Percentiles rank a stretch among this genome's conserved stretches.
Conservation (phyloP, 1,140 invertebrate genomes). For the Galleria mellonella region DNA sequence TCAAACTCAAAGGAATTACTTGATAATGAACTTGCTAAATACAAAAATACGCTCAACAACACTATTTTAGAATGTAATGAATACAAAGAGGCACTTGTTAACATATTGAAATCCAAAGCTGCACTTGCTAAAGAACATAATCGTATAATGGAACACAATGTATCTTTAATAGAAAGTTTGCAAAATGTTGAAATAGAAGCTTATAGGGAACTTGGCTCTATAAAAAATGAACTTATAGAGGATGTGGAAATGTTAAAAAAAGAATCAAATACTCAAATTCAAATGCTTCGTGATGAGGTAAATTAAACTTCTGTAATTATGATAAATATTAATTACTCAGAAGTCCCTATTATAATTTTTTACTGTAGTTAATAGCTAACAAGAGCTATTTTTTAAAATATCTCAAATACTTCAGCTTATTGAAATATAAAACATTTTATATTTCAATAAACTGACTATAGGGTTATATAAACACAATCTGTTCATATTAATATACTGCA, state of each 20-base stretch:
- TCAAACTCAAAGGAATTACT: conserved; percentile 46
- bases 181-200: conserved; percentile 66
- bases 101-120: conserved; percentile 64
- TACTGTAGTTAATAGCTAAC: no score
- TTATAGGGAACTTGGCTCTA: conserved; percentile 57
- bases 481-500: no score
- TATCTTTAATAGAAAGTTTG: conserved; percentile 59
- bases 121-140: conserved; percentile 61
- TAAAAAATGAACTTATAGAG: conserved; percentile 64
- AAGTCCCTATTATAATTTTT: no score
- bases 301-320: no score
- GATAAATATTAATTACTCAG: no score
- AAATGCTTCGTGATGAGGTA: conserved; percentile 58
- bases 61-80: conserved; percentile 59
- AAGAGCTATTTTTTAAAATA: no score
- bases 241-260: conserved; percentile 63
- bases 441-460: no score
- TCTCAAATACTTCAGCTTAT: no score
- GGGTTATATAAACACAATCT: no score
- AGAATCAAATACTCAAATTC: conserved; percentile 59
- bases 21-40: conserved; percentile 47
- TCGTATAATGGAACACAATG: conserved; percentile 69
- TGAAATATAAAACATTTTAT: no score
- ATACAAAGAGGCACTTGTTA: conserved; percentile 61
- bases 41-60: conserved; percentile 50